Percentiles rank a stretch among this genome's conserved stretches.
Evolutionary conservation across 2,113 vertebrate genomes (phyloP).

Genomic region (Zosterops pallidus): DNA sequence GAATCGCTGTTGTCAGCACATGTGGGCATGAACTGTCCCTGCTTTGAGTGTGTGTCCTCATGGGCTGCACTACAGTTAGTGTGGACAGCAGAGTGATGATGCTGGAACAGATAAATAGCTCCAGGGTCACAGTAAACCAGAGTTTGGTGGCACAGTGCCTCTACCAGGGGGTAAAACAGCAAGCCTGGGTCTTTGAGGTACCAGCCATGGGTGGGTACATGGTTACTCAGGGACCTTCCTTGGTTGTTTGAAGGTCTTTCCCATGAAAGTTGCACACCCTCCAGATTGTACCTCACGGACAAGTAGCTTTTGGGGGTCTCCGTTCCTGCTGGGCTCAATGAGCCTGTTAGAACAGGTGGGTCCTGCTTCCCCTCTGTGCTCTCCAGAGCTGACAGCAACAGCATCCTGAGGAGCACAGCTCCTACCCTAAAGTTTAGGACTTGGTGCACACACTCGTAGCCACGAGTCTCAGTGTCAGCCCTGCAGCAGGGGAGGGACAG

Average conservation of each 20-base stretch:
- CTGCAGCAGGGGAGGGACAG: neutral
- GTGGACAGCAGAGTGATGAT: neutral
- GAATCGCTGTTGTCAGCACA: fast-evolving
- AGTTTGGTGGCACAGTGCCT: neutral
- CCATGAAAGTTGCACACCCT: neutral
- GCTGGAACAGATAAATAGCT: neutral
- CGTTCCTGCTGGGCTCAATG: neutral
- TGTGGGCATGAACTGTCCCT: neutral
- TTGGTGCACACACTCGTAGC: neutral
- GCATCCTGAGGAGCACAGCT: neutral
- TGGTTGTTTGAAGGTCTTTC: neutral
- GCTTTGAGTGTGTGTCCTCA: neutral
- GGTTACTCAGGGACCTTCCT: neutral
- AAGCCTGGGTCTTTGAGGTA: neutral
- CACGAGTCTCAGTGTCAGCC: neutral
- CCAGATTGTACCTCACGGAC: fast-evolving
- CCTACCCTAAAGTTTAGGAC: fast-evolving
- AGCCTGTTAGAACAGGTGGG: neutral
- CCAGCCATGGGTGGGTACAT: neutral
- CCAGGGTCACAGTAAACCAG: neutral
- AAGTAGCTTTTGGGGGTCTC: neutral
- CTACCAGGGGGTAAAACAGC: neutral
- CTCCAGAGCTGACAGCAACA: neutral
- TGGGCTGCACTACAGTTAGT: neutral
- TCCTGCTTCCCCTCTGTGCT: neutral